phyloP scores from a whole-genome alignment of 1,140 invertebrate genomes.

The Trichonephila clavipes region DNA sequence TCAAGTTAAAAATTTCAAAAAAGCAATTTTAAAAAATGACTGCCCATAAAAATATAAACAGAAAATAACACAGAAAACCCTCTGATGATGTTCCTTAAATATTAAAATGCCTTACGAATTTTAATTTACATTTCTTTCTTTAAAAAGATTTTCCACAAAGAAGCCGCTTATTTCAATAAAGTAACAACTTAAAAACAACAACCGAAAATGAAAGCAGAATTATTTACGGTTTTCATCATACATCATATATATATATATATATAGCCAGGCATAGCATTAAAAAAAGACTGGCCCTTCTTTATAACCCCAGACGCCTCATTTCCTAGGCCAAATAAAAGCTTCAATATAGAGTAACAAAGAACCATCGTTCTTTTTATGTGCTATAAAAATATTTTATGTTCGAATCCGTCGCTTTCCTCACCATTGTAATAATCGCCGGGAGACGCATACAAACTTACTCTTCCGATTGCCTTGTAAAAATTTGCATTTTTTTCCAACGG shows the following conservation, averaged over 20 bases:
- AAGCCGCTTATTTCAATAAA: background rate
- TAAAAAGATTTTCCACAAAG: too few relatives aligned
- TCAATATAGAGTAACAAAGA: background rate
- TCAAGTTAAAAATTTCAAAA: too few relatives aligned
- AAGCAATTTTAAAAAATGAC: too few relatives aligned
- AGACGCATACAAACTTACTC: conserved; percentile 26
- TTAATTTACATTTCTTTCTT: too few relatives aligned
- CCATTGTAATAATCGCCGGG: conserved; percentile 1
- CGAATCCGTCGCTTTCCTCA: background rate
- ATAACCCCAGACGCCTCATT: conserved; percentile 1
- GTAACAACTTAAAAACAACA: background rate
- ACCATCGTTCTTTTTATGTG: conserved; percentile 4
- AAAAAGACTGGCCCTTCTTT: background rate
- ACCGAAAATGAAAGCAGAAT: background rate
- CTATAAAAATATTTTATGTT: conserved; percentile 36
- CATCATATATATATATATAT: too few relatives aligned
- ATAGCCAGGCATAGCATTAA: background rate
- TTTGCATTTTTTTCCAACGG: conserved; percentile 18
- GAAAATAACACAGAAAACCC: too few relatives aligned
- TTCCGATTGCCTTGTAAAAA: conserved; percentile 15
- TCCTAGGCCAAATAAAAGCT: background rate
- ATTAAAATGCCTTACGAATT: too few relatives aligned
- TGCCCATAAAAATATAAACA: too few relatives aligned
- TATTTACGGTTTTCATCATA: too few relatives aligned
- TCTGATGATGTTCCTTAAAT: too few relatives aligned